phyloP scores from a whole-genome alignment of 2,797 vertebrate genomes.

The Smutsia temminckii region DNA sequence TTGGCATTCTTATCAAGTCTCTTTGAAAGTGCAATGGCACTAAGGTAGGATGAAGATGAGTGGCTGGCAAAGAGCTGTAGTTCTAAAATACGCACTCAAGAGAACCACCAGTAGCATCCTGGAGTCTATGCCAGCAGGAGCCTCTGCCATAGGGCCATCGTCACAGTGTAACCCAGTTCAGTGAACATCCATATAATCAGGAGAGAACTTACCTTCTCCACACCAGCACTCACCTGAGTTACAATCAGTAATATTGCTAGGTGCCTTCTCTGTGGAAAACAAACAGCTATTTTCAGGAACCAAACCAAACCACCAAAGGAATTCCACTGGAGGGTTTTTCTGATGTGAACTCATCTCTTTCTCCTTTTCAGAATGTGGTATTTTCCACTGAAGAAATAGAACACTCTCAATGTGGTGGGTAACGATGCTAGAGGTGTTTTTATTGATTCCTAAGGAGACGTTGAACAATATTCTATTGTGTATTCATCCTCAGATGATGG shows the following conservation, averaged over 20 bases:
- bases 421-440: background rate
- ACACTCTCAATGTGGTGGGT: background rate
- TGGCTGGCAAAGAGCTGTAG: background rate
- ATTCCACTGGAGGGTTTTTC: background rate
- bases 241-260: background rate
- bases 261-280: background rate
- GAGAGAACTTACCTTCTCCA: background rate
- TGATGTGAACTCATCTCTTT: background rate
- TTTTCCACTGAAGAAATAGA: conserved; percentile 15
- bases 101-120: background rate
- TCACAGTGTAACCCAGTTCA: background rate
- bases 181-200: background rate
- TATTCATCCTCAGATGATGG: background rate
- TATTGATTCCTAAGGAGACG: conserved; percentile 6
- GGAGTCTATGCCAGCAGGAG: background rate
- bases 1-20: background rate
- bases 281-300: no score
- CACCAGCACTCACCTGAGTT: background rate
- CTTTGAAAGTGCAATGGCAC: background rate
- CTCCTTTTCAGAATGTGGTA: background rate
- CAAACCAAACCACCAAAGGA: background rate
- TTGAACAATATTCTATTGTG: background rate
- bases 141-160: background rate
- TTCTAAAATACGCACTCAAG: background rate
- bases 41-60: background rate